phyloP scores from a whole-genome alignment of 2,888 invertebrate genomes.

The Dilophus febrilis region DNA sequence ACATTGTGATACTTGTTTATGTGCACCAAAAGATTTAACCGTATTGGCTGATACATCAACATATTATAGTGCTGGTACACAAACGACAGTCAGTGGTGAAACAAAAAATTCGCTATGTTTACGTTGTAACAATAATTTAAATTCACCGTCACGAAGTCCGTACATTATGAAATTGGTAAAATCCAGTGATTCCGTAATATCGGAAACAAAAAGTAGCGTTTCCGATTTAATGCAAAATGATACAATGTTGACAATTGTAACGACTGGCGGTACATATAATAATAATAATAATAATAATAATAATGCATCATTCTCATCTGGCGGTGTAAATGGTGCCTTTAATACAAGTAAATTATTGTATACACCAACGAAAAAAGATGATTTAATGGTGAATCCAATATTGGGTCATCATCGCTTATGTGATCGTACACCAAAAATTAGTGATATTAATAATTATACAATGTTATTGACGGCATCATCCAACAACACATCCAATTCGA shows the following conservation, averaged over 20 bases:
- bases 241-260: too few species aligned
- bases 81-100: constrained; percentile 38
- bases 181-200: constrained; percentile 30
- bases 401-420: constrained; percentile 44
- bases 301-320: too few species aligned
- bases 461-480: too few species aligned
- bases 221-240: too few species aligned
- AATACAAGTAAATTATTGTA: constrained; percentile 27
- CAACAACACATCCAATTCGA: too few species aligned
- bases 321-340: too few species aligned
- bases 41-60: constrained; percentile 38
- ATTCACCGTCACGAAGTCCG: constrained; percentile 29
- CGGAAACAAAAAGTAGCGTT: constrained; percentile 30
- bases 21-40: constrained; percentile 35
- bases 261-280: too few species aligned
- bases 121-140: constrained; percentile 41
- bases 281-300: constrained; percentile 23
- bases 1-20: constrained; percentile 70
- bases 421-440: constrained; percentile 26
- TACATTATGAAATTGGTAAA: constrained; percentile 29
- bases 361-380: constrained; percentile 27
- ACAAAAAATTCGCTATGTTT: constrained; percentile 34
- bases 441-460: neutral
- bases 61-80: constrained; percentile 43
- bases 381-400: constrained; percentile 31